Evolutionary conservation across 2,888 invertebrate genomes (phyloP).

Genomic region (Anthoptus insignis): DNA sequence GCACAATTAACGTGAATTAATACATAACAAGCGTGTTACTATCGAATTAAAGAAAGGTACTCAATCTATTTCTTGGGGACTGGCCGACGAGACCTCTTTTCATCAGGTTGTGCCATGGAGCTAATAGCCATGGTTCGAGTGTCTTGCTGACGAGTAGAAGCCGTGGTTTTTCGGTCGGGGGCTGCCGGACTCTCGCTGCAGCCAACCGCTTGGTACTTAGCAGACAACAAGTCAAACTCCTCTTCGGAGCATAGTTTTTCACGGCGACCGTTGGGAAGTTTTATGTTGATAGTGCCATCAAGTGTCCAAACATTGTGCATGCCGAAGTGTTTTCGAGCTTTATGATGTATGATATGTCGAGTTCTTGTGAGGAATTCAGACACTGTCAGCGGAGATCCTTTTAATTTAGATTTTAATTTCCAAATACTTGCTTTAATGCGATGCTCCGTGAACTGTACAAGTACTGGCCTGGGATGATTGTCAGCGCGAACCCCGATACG

Average conservation of each 20-base stretch:
- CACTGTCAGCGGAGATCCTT: neutral
- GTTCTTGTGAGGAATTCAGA: neutral
- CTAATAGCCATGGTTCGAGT: neutral
- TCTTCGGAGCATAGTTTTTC: neutral
- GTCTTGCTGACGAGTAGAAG: neutral
- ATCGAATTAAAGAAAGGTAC: neutral
- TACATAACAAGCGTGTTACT: neutral
- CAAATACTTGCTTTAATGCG: neutral
- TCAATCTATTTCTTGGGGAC: neutral
- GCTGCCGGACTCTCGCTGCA: neutral
- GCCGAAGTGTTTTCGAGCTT: neutral
- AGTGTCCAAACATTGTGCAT: neutral
- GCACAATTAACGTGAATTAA: neutral
- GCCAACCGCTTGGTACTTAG: neutral
- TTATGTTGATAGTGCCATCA: neutral
- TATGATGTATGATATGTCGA: neutral
- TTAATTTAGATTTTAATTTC: neutral
- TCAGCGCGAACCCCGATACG: neutral
- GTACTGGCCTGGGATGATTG: neutral
- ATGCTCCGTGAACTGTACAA: neutral
- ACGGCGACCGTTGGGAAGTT: neutral
- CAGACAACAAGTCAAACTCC: neutral
- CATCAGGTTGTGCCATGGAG: neutral
- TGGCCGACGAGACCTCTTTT: neutral
- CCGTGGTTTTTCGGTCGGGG: neutral